Conservation (phyloP, 2,113 vertebrate species). For the Tonatia bakeri region DNA sequence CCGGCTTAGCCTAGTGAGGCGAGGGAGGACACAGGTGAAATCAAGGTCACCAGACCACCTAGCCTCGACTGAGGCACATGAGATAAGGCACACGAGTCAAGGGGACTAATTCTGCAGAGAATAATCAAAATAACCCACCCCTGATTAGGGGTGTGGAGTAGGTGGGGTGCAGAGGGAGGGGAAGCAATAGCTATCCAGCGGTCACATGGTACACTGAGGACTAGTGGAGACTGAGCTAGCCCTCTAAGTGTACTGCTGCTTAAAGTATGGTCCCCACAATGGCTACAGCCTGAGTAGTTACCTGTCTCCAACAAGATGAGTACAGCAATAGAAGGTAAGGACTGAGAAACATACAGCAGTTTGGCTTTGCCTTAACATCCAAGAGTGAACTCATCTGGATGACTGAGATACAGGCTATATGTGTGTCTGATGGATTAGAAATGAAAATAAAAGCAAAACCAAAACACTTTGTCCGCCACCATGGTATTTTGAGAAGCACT, state of each 20-base stretch:
- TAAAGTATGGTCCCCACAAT: neutral
- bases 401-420: accelerated
- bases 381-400: neutral
- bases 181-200: no score
- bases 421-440: neutral
- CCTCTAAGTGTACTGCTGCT: neutral
- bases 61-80: neutral
- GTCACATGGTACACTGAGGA: neutral
- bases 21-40: neutral
- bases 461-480: neutral
- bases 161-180: neutral
- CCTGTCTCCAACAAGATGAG: neutral
- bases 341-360: neutral
- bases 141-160: neutral
- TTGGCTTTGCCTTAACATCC: neutral
- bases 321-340: neutral
- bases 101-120: neutral
- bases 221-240: neutral
- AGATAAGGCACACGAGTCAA: neutral
- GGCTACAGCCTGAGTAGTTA: neutral
- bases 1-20: constrained; percentile 84
- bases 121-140: neutral
- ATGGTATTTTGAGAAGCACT: neutral
- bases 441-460: neutral
- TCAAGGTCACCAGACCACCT: neutral